Evolutionary conservation across 2,797 vertebrate genomes (phyloP), one percentile per base, ranked within the genome.

Genomic region (Tragelaphus eurycerus): DNA sequence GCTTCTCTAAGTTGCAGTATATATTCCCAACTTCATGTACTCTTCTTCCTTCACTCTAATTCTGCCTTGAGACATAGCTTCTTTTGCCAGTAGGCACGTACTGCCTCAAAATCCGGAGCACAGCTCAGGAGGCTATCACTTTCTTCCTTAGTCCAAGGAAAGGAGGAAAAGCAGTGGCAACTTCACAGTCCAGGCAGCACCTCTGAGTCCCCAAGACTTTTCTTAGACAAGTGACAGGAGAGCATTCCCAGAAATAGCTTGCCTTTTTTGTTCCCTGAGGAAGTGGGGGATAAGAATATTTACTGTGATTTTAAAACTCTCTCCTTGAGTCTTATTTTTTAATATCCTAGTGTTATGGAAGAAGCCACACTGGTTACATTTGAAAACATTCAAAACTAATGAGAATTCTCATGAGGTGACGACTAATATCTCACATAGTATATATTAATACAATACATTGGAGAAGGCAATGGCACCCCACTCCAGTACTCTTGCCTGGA

Each of bases 281-380:
- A 43, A 97, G 43, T 79, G 4, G 13, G 54, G 14, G 1, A 23
- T 60, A 87, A 8, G 4, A 4, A 21, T 95, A 89, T 23, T 92
- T 90, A 86, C 19, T 94, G 3, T 89, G 16, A 83, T 94, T 95
- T 83, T 38, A 85, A 97, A 48, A 34, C 2, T 55, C 6, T 34
- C 0, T 52, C 59, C 27, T 90, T 88, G 79, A 93, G 11, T 54
- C 2, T 4, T 67, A 4, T 87, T 57, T 90, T 38, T 62, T 54
- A 34, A 55, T 78, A 82, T 52, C 6, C 8, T 67, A 54, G 15
- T 78, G 5, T 86, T 16, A 60, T 23, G 27, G 15, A 86, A 84
- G 6, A 38, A 59, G 85, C 64, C 82, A 15, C 34, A 87, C 9
- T 82, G 17, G 3, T 46, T 96, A 38, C 55, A 60, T 88, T 86